Evolutionary conservation across 2,888 invertebrate species (phyloP).

Genomic region (Leptothorax acervorum): DNA sequence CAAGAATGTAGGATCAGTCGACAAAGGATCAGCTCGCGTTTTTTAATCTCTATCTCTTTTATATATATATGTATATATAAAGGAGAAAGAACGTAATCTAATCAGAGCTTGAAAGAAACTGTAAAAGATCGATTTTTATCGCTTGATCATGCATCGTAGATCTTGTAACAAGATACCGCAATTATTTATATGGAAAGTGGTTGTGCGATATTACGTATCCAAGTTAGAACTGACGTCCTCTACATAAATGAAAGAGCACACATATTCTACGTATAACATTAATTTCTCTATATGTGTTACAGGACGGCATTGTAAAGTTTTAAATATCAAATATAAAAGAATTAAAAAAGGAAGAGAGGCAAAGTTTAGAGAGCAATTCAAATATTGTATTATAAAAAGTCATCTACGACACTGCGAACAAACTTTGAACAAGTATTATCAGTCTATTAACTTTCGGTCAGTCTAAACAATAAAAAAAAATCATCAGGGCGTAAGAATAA

Average conservation of each 20-base stretch:
- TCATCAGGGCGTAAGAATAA: conserved; percentile 30
- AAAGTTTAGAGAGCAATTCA: neutral
- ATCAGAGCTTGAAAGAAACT: conserved; percentile 56
- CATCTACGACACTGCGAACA: conserved; percentile 35
- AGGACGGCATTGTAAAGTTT: neutral
- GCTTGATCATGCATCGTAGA: conserved; percentile 37
- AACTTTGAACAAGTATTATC: conserved; percentile 47
- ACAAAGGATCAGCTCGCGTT: neutral
- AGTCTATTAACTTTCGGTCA: conserved; percentile 56
- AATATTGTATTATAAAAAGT: conserved; percentile 2
- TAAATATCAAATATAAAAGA: conserved; percentile 17
- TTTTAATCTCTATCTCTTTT: neutral
- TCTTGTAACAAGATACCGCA: neutral
- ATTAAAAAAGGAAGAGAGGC: neutral
- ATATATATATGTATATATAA: conserved; percentile 28
- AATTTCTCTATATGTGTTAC: neutral
- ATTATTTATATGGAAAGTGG: neutral
- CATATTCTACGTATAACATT: neutral
- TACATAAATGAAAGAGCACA: neutral
- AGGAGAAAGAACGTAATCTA: conserved; percentile 10
- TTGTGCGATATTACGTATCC: conserved; percentile 1
- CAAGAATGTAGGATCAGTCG: neutral
- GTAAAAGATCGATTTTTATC: conserved; percentile 50
- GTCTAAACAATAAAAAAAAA: conserved; percentile 48
- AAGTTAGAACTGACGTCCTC: neutral